Percentiles rank a stretch among this genome's conserved stretches.
These are phyloP conservation scores for Drosophila micromelanica DNA, from an alignment of 1,140 invertebrate genomes.

Conservation along the genomic window DNA sequence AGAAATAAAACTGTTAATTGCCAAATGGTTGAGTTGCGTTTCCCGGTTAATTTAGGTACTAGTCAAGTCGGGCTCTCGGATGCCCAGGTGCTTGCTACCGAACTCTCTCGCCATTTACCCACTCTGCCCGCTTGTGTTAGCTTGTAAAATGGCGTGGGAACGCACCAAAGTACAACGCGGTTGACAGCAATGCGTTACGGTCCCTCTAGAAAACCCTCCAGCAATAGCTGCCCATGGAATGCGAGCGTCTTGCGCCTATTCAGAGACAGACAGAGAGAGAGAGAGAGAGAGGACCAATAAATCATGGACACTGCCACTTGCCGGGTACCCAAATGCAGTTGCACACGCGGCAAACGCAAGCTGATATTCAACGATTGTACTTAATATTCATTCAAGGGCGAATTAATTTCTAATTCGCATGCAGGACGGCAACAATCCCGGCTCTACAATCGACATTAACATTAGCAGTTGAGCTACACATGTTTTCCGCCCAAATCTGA, in stretches of 20 bases:
- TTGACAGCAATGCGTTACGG: slow-evolving; percentile 47
- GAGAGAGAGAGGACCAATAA: slow-evolving; percentile 11
- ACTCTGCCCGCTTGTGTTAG: slow-evolving; percentile 8
- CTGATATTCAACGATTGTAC: slow-evolving; percentile 35
- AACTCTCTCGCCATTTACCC: not conserved
- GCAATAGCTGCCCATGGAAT: slow-evolving; percentile 27
- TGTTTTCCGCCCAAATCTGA: slow-evolving; percentile 80
- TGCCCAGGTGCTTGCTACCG: slow-evolving; percentile 37
- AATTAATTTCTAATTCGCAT: slow-evolving; percentile 83
- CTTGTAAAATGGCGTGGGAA: slow-evolving; percentile 70
- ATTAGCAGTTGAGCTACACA: slow-evolving; percentile 81
- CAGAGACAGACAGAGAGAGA: too few species aligned
- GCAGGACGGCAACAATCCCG: slow-evolving; percentile 59
- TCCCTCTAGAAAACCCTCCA: not conserved
- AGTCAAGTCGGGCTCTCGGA: not conserved
- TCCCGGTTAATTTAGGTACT: slow-evolving; percentile 68
- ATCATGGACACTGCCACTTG: slow-evolving; percentile 43
- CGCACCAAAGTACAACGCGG: slow-evolving; percentile 37
- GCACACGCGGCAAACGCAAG: slow-evolving; percentile 46
- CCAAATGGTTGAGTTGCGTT: slow-evolving; percentile 76
- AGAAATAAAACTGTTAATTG: slow-evolving; percentile 83
- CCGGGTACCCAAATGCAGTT: slow-evolving; percentile 36
- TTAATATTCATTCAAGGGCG: slow-evolving; percentile 64
- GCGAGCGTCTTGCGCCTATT: slow-evolving; percentile 6
- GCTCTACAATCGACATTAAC: slow-evolving; percentile 66